Percentiles rank a stretch among this genome's conserved stretches.
Evolutionary conservation across 2,113 vertebrate genomes (phyloP).

Genomic region (Corythoichthys haematopterus): DNA sequence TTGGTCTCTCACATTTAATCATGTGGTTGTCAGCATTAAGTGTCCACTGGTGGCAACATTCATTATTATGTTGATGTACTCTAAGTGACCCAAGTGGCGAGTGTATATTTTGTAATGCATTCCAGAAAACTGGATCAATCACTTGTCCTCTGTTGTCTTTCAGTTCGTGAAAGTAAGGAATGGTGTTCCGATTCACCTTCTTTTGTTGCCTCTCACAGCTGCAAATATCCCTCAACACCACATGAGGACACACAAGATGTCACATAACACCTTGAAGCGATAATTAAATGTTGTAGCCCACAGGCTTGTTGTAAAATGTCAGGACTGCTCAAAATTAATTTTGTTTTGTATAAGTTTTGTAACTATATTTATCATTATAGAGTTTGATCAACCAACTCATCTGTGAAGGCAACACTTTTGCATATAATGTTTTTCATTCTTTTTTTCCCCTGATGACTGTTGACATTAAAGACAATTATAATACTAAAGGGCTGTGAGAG

Average conservation of each 20-base stretch:
- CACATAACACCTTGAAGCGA: constrained; percentile 10
- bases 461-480: too few species aligned
- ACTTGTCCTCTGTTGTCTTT: constrained; percentile 31
- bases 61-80: constrained; percentile 28
- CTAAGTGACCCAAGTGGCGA: constrained; percentile 33
- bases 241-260: constrained; percentile 26
- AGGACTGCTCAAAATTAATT: neutral
- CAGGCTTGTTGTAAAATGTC: neutral
- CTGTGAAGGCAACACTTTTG: neutral
- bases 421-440: neutral
- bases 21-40: constrained; percentile 37
- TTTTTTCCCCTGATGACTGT: too few species aligned
- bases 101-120: constrained; percentile 26
- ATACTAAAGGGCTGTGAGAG: too few species aligned
- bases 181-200: constrained; percentile 12
- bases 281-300: constrained; percentile 15
- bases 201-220: constrained; percentile 21
- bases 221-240: constrained; percentile 13
- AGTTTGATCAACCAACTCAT: neutral
- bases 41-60: constrained; percentile 32
- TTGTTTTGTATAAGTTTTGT: neutral
- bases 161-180: constrained; percentile 11
- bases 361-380: neutral
- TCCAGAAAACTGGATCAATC: constrained; percentile 6
- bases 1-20: constrained; percentile 46